Evolutionary conservation across 2,888 invertebrate genomes (phyloP).

Genomic region (Baccha elongata): DNA sequence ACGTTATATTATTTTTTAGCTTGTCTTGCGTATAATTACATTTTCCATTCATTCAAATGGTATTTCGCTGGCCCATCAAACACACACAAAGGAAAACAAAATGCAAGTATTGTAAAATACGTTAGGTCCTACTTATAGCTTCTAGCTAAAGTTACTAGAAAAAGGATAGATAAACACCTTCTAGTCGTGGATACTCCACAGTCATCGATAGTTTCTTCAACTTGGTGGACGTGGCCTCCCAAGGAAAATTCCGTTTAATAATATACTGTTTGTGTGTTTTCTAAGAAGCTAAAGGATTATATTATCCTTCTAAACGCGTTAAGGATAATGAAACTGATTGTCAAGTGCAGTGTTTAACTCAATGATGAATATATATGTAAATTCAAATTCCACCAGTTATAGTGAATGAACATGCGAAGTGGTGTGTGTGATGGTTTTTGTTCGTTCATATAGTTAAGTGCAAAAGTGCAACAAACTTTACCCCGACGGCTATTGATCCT

Average conservation of each 20-base stretch:
- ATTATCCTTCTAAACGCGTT: conserved; percentile 8
- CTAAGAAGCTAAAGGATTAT: conserved; percentile 7
- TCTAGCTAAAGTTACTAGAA: conserved; percentile 25
- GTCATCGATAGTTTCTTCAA: conserved; percentile 70
- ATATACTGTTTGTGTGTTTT: conserved; percentile 4
- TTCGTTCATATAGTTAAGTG: conserved; percentile 19
- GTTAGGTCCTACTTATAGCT: not conserved
- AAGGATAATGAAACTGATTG: conserved; percentile 57
- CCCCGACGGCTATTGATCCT: conserved; percentile 69
- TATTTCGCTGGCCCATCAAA: not conserved
- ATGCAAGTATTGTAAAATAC: conserved; percentile 17
- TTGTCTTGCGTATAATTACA: conserved; percentile 48
- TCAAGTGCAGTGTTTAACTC: conserved; percentile 65
- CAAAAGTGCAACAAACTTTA: conserved; percentile 72
- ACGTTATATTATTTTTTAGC: conserved; percentile 29
- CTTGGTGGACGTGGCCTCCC: conserved; percentile 55
- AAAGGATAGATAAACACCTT: conserved; percentile 62
- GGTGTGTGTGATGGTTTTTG: conserved; percentile 35
- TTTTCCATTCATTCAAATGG: conserved; percentile 49
- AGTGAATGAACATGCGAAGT: conserved; percentile 48
- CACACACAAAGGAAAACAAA: conserved; percentile 18
- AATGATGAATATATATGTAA: conserved; percentile 35
- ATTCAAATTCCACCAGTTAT: conserved; percentile 23
- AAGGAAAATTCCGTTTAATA: conserved; percentile 13
- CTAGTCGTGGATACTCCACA: conserved; percentile 53